A percentile compares a stretch with the other conserved stretches of the same genome.
phyloP scores from a whole-genome alignment of 1,140 invertebrate genomes.

The Mamestra configurata region DNA sequence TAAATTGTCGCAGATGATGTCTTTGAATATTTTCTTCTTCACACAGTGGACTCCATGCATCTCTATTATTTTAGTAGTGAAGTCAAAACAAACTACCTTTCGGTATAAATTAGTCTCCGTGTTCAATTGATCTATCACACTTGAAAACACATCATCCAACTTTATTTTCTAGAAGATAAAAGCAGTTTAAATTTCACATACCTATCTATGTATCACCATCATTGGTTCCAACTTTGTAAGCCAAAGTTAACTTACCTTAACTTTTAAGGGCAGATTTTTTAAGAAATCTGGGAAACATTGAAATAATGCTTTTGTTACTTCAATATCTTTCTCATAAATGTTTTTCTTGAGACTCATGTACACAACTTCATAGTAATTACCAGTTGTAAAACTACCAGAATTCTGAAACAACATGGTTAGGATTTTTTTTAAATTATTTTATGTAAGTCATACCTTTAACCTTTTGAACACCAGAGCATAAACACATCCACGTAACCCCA shows the following conservation, averaged over 20 bases:
- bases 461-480: too few species aligned
- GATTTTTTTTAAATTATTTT: background rate
- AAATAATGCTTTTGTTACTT: constrained; percentile 69
- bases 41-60: constrained; percentile 73
- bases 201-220: too few species aligned
- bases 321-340: constrained; percentile 67
- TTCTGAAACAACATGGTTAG: constrained; percentile 62
- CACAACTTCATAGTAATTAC: constrained; percentile 81
- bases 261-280: constrained; percentile 62
- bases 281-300: constrained; percentile 67
- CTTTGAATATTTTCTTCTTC: constrained; percentile 65
- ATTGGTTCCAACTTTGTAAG: too few species aligned
- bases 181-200: too few species aligned
- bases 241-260: constrained; percentile 62
- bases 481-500: too few species aligned
- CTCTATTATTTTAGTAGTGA: constrained; percentile 67
- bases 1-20: constrained; percentile 72
- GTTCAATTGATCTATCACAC: constrained; percentile 66
- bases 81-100: constrained; percentile 70
- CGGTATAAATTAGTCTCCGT: constrained; percentile 75
- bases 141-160: constrained; percentile 68
- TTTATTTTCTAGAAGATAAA: constrained; percentile 67
- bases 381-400: constrained; percentile 64
- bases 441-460: too few species aligned
- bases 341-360: constrained; percentile 69